phyloP scores from a whole-genome alignment of 2,888 invertebrate genomes.

The Lampropteryx suffumata region DNA sequence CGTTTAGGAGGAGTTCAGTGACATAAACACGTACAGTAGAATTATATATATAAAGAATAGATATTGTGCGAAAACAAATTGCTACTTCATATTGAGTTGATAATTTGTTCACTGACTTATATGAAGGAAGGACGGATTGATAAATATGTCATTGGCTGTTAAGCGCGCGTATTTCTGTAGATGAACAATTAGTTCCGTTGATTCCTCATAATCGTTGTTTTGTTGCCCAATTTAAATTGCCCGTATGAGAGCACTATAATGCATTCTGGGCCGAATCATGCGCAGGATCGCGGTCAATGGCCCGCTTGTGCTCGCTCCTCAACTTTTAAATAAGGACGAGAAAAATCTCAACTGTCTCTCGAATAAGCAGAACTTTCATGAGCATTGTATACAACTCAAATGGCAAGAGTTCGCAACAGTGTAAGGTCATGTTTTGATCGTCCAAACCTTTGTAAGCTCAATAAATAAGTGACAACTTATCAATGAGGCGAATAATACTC shows the following conservation, averaged over 20 bases:
- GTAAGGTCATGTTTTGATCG: slow-evolving; percentile 1
- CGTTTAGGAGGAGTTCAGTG: too few species aligned
- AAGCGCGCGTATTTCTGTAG: too few species aligned
- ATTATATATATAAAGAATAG: too few species aligned
- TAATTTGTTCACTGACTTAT: too few species aligned
- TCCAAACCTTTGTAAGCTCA: not conserved
- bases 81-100: too few species aligned
- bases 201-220: not conserved
- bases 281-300: slow-evolving; percentile 68
- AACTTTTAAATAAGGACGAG: slow-evolving; percentile 57
- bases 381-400: not conserved
- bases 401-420: not conserved
- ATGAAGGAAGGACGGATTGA: too few species aligned
- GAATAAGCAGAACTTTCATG: slow-evolving; percentile 33
- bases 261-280: slow-evolving; percentile 72
- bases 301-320: slow-evolving; percentile 57
- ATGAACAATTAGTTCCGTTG: not conserved
- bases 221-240: slow-evolving; percentile 16
- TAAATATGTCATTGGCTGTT: too few species aligned
- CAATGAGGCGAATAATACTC: slow-evolving; percentile 44
- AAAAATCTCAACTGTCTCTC: slow-evolving; percentile 54
- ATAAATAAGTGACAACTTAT: slow-evolving; percentile 29
- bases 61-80: too few species aligned
- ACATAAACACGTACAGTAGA: too few species aligned
- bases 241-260: slow-evolving; percentile 44